A percentile compares a stretch with the other conserved stretches of the same genome.
Evolutionary conservation across 2,888 invertebrate genomes (phyloP).

Genomic region (Portevinia maculata): DNA sequence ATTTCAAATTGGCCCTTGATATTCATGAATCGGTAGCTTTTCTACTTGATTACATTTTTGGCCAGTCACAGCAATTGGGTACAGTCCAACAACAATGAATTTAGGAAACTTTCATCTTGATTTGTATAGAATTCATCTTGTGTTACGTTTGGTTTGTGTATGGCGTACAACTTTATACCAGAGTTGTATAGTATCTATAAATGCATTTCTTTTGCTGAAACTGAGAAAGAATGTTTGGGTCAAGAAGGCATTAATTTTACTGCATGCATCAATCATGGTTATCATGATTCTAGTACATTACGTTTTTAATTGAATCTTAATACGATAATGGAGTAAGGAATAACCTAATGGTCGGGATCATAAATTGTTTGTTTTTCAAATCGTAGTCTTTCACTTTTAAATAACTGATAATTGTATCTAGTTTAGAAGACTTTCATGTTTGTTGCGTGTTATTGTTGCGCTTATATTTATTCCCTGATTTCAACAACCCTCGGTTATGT

Average conservation of each 20-base stretch:
- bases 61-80: constrained; percentile 36
- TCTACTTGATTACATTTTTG: constrained; percentile 72
- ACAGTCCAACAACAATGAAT: constrained; percentile 45
- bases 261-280: constrained; percentile 17
- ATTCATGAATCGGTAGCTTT: constrained; percentile 72
- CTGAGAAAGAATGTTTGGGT: constrained; percentile 18
- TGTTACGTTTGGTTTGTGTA: neutral
- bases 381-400: neutral
- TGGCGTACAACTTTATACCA: constrained; percentile 9
- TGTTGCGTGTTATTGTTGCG: neutral
- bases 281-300: constrained; percentile 15
- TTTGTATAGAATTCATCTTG: constrained; percentile 33
- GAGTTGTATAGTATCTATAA: neutral
- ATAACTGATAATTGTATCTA: neutral
- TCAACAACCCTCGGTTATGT: neutral
- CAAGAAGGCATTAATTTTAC: constrained; percentile 12
- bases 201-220: neutral
- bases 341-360: neutral
- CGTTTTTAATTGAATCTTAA: constrained; percentile 26
- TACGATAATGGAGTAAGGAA: constrained; percentile 1
- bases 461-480: neutral
- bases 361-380: neutral
- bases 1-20: constrained; percentile 71
- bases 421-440: neutral
- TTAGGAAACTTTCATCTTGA: constrained; percentile 48